phyloP scores from a whole-genome alignment of 2,888 invertebrate genomes.

The Cantharis flavilabris region DNA sequence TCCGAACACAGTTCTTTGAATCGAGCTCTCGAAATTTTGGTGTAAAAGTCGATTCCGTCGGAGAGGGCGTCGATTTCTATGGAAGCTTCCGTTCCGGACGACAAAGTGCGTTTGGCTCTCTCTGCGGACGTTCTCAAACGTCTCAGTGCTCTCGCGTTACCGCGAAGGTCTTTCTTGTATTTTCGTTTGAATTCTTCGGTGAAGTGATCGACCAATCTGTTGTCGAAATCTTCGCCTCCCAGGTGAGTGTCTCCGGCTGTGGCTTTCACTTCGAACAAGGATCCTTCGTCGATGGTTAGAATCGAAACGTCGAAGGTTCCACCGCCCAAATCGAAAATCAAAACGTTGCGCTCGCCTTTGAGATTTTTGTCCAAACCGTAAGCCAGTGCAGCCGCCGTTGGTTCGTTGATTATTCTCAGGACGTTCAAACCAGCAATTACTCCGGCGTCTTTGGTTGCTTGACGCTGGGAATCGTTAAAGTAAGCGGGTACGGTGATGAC shows the following conservation, averaged over 20 bases:
- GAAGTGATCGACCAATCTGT: slow-evolving; percentile 68
- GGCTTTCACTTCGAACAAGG: slow-evolving; percentile 60
- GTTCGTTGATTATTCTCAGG: too few relatives aligned
- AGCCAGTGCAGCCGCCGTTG: slow-evolving; percentile 62
- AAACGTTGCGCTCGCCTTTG: slow-evolving; percentile 54
- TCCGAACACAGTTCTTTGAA: slow-evolving; percentile 78
- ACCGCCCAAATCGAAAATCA: slow-evolving; percentile 62
- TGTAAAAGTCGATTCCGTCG: slow-evolving; percentile 75
- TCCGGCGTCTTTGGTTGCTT: too few relatives aligned
- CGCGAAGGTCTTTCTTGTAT: slow-evolving; percentile 69
- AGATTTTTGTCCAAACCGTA: slow-evolving; percentile 59
- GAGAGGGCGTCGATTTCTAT: slow-evolving; percentile 77
- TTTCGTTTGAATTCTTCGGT: slow-evolving; percentile 74
- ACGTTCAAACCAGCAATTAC: too few relatives aligned
- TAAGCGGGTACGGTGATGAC: too few relatives aligned
- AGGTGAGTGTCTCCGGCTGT: slow-evolving; percentile 62
- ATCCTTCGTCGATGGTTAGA: slow-evolving; percentile 66
- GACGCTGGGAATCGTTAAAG: too few relatives aligned
- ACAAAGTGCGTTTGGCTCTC: slow-evolving; percentile 76
- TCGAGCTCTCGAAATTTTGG: slow-evolving; percentile 72
- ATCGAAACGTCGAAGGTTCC: slow-evolving; percentile 72
- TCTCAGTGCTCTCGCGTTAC: slow-evolving; percentile 69
- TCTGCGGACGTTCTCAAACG: slow-evolving; percentile 77
- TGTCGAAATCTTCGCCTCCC: slow-evolving; percentile 59
- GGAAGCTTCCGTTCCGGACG: slow-evolving; percentile 75